Evolutionary conservation across 2,888 invertebrate genomes (phyloP).

Genomic region (Dryobota labecula): DNA sequence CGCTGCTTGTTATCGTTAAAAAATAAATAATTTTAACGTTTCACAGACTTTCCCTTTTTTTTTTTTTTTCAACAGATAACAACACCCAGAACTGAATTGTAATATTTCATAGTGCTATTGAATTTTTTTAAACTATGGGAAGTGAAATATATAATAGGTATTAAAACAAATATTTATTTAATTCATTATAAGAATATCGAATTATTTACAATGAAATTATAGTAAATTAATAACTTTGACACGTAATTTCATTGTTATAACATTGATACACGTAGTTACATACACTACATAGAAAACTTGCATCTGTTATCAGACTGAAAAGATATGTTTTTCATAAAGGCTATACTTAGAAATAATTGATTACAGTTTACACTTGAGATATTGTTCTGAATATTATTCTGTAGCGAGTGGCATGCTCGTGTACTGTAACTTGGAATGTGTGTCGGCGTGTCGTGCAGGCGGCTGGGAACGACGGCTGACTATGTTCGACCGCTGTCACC

Average conservation of each 20-base stretch:
- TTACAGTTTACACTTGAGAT: conserved; percentile 82
- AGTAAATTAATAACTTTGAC: conserved; percentile 83
- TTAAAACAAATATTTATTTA: conserved; percentile 90
- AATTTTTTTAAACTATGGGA: conserved; percentile 44
- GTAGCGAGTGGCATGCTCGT: conserved; percentile 64
- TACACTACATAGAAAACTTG: conserved; percentile 91
- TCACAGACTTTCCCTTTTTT: conserved; percentile 49
- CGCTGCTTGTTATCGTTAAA: conserved; percentile 53
- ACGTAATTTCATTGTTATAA: conserved; percentile 89
- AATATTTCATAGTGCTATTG: conserved; percentile 37
- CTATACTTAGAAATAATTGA: conserved; percentile 88
- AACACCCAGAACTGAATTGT: conserved; percentile 72
- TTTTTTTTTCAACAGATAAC: conserved; percentile 70
- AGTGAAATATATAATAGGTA: conserved; percentile 78
- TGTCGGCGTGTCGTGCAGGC: conserved; percentile 76
- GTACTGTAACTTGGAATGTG: conserved; percentile 87
- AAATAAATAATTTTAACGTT: conserved; percentile 56
- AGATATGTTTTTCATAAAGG: conserved; percentile 87
- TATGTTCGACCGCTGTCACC: conserved; percentile 43
- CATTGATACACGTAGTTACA: conserved; percentile 86
- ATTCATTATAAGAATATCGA: conserved; percentile 88
- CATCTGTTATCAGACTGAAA: conserved; percentile 87
- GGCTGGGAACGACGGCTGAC: conserved; percentile 49
- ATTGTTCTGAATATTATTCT: conserved; percentile 87
- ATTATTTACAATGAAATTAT: conserved; percentile 90